Evolutionary conservation across 2,797 vertebrate genomes (phyloP), one percentile per base, ranked within the genome.

Genomic region (Delichon dasypus): DNA sequence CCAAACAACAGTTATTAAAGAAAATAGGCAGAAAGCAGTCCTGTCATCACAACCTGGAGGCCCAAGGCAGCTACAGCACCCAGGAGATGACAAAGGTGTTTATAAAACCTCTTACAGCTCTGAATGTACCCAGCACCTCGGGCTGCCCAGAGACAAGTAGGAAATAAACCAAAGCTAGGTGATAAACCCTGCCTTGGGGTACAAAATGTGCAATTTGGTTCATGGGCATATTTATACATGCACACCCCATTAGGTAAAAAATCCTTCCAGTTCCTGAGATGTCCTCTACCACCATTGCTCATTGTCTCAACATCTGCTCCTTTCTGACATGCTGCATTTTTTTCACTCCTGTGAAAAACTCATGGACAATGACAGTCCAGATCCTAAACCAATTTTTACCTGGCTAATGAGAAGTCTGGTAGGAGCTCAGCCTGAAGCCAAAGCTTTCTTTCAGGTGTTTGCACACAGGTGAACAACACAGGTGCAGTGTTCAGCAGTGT

Each of bases 1-100:
- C 30, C 25, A 82, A 80, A 93, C 20, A 83, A 65, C 22, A 75
- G 65, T 62, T 85, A 89, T 67, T 80, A 54, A 60, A 89, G 78
- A 85, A 74, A 87, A 77, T 10, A 40, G 44, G 54, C 65, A 71
- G 82, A 85, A 85, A 84, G 70, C 62, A 85, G n/a, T 11, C 18
- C 68, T 53, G 62, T 32, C 58, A 42, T 67, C 75, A 85, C 82
- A 85, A 57, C 34, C 61, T 9, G 3, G 34, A 38, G 50, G 50
- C 72, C 50, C 68, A 51, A 85, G 78, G 57, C 1, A 85, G 48
- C 53, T 23, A 16, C 53, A 42, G 60, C 21, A 66, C 16, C 36
- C 64, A 40, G 70, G 72, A 80, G 54, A 55, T 40, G 25, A 64
- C 26, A 38, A 15, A 61, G 36, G 11, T 20, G 18, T 19, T 17